Evolutionary conservation across 2,797 vertebrate genomes (phyloP).

Genomic region (Ctenosaura bakeri): DNA sequence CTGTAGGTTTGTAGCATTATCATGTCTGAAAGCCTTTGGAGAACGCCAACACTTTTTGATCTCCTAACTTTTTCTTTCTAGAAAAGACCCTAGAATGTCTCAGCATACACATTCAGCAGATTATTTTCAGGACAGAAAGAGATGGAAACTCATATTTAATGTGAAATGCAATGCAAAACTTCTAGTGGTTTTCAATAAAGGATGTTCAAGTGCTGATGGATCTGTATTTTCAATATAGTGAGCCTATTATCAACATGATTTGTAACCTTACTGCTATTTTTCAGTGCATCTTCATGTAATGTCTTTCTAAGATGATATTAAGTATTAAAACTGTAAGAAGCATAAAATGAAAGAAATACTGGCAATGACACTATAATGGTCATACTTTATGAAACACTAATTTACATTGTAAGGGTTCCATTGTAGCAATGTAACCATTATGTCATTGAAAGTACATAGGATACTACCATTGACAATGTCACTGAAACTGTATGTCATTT

Average conservation of each 20-base stretch:
- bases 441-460: not conserved
- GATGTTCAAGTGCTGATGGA: not conserved
- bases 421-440: conserved; percentile 31
- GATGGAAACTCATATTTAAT: not conserved
- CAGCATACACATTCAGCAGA: not conserved
- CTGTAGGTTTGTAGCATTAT: not conserved
- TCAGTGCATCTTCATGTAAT: conserved; percentile 12
- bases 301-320: not conserved
- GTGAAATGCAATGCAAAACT: not conserved
- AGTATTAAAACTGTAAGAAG: conserved; percentile 47
- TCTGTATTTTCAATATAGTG: not conserved
- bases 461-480: not conserved
- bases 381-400: conserved; percentile 23
- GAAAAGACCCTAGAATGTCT: not conserved
- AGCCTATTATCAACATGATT: conserved; percentile 38
- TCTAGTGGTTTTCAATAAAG: accelerated
- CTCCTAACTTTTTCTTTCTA: not conserved
- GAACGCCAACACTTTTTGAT: not conserved
- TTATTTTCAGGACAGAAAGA: not conserved
- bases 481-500: conserved; percentile 9
- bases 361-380: conserved; percentile 23
- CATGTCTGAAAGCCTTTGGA: not conserved
- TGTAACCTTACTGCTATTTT: conserved; percentile 43
- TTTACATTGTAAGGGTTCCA: conserved; percentile 26
- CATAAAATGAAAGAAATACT: conserved; percentile 43